Evolutionary conservation across 1,140 invertebrate species (phyloP), one percentile per base, ranked within the genome.

Genomic region (Maniola jurtina): DNA sequence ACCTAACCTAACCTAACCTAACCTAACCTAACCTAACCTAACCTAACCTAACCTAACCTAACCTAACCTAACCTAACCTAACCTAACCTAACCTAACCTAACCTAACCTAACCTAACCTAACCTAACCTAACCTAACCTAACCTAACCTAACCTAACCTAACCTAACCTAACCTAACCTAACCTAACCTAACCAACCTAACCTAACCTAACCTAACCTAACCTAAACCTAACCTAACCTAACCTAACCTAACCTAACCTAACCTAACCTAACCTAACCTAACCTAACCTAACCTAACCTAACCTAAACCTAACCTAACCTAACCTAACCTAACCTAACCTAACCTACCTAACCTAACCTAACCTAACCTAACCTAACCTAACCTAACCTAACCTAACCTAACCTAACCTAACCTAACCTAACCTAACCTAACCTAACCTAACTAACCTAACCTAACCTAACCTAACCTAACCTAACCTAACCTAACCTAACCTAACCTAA

Each of bases 221-320:
- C 56, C 56, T 58, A 58, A 58, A 58, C 56, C 56, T 58, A 58
- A 58, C 56, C 56, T 58, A 58, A 58, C 56, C 56, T 58, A 58
- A 58, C 56, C 56, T 58, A 58, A 58, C 56, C 56, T 58, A 58
- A 58, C 56, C 56, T 58, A 60, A 60, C 58, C 58, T 47, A 42
- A 60, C 36, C 33, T 33, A 42, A 42, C 40, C 40, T 42, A 42
- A 42, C 40, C 40, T 42, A 42, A 42, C 40, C 40, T 42, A 42
- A 42, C 57, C 57, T 60, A 60, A 60, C 57, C 57, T 60, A 60
- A 60, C 57, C 57, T 60, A 60, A 60, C 57, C 57, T 60, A 60
- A 60, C 57, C 57, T 60, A 60, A 60, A 60, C 57, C 57, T 60
- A 60, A 60, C 57, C 57, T 60, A 60, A 60, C 57, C 57, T 60